Percentiles rank a stretch among this genome's conserved stretches.
Conservation (phyloP, 2,797 vertebrate genomes). For the Mionectes olivaceus region DNA sequence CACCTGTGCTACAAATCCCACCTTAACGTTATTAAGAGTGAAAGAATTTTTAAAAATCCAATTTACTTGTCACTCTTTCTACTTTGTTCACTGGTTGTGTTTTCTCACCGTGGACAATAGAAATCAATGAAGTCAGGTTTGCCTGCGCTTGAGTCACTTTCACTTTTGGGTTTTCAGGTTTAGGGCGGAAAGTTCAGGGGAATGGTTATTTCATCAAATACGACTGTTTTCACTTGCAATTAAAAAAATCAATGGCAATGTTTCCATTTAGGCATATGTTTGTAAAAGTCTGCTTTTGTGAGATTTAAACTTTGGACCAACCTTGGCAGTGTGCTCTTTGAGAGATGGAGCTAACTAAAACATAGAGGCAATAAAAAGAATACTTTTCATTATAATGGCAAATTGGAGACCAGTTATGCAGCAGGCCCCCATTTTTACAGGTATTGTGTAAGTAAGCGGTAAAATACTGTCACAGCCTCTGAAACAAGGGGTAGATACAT, state of each 20-base stretch:
- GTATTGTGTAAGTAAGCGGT: neutral
- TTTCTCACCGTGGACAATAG: conserved; percentile 19
- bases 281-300: neutral
- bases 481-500: neutral
- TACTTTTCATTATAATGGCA: neutral
- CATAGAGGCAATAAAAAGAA: neutral
- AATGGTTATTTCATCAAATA: conserved; percentile 62
- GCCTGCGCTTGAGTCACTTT: conserved; percentile 41
- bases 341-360: neutral
- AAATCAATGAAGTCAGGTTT: conserved; percentile 64
- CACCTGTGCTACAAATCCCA: neutral
- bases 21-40: conserved; percentile 55
- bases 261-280: conserved; percentile 30
- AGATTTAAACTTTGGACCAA: conserved; percentile 37
- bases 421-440: neutral
- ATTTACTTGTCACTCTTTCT: conserved; percentile 66
- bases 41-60: conserved; percentile 69
- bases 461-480: neutral
- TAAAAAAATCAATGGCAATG: conserved; percentile 57
- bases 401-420: neutral
- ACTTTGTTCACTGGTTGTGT: conserved; percentile 49
- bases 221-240: conserved; percentile 48
- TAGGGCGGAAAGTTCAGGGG: conserved; percentile 28
- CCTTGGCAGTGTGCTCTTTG: conserved; percentile 10
- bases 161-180: conserved; percentile 42